Percentiles rank a stretch among this genome's conserved stretches.
Conservation (phyloP, 2,888 invertebrate species). For the Ceramica pisi region DNA sequence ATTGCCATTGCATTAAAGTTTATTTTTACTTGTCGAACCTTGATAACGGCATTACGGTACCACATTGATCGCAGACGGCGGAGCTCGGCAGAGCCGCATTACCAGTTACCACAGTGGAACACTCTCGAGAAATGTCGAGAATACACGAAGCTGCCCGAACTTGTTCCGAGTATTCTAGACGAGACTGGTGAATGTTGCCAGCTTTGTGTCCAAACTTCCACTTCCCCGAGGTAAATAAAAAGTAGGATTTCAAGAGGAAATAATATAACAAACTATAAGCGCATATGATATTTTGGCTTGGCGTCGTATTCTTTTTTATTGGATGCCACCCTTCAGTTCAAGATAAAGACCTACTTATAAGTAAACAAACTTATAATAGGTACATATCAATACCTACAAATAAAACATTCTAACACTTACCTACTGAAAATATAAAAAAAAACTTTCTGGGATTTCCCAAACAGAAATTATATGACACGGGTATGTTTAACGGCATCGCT, state of each 20-base stretch:
- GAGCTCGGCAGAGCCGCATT: constrained; percentile 14
- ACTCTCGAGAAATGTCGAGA: constrained; percentile 41
- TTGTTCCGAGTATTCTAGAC: constrained; percentile 55
- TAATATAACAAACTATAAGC: too few species aligned
- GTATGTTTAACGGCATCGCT: constrained; percentile 3
- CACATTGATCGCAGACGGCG: neutral
- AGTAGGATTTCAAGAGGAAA: neutral
- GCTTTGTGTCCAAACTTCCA: constrained; percentile 27
- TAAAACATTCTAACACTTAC: neutral
- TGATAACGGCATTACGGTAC: constrained; percentile 32
- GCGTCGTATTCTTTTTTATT: too few species aligned
- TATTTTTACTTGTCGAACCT: constrained; percentile 32
- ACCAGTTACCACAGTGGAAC: constrained; percentile 16
- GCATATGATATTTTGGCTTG: too few species aligned
- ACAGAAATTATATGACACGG: neutral
- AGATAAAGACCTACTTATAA: neutral
- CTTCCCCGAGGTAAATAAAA: neutral
- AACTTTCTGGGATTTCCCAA: neutral
- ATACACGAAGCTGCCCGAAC: constrained; percentile 49
- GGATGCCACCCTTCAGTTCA: too few species aligned
- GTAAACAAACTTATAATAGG: neutral
- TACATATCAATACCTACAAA: neutral
- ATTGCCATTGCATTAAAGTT: constrained; percentile 17
- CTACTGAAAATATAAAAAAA: neutral
- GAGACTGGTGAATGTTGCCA: constrained; percentile 46